phyloP scores from a whole-genome alignment of 2,797 vertebrate species.

The Falco peregrinus region DNA sequence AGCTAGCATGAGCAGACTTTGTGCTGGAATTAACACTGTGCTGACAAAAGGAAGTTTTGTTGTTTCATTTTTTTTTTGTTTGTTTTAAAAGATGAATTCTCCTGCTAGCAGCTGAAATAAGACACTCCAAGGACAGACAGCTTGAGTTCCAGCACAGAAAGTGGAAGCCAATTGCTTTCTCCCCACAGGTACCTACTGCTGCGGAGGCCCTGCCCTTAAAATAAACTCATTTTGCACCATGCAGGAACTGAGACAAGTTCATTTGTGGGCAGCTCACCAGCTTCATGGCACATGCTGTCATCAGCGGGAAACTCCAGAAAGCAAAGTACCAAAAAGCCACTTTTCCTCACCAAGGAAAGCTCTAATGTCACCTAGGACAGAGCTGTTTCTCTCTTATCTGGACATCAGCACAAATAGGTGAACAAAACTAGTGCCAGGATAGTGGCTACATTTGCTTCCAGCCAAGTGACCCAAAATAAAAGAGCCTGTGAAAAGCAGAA shows the following conservation, averaged over 20 bases:
- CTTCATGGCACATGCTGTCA: background rate
- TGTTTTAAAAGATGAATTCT: background rate
- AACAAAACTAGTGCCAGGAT: background rate
- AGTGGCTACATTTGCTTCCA: background rate
- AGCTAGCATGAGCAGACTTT: background rate
- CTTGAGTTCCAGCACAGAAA: background rate
- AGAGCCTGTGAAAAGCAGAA: background rate
- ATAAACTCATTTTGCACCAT: background rate
- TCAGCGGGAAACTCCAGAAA: background rate
- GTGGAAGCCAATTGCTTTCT: background rate
- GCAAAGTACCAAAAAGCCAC: background rate
- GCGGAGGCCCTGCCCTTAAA: background rate
- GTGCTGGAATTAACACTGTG: background rate
- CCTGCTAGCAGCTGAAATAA: background rate
- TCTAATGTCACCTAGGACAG: background rate
- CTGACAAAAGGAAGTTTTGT: background rate
- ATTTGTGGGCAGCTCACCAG: background rate
- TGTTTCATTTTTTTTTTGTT: background rate
- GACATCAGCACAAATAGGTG: background rate
- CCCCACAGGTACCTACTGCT: background rate
- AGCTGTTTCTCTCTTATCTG: background rate
- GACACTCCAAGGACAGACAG: background rate
- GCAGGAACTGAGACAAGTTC: background rate
- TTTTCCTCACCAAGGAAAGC: background rate
- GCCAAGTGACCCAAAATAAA: background rate